phyloP scores from a whole-genome alignment of 2,888 invertebrate species.

The Panzeria rudis region DNA sequence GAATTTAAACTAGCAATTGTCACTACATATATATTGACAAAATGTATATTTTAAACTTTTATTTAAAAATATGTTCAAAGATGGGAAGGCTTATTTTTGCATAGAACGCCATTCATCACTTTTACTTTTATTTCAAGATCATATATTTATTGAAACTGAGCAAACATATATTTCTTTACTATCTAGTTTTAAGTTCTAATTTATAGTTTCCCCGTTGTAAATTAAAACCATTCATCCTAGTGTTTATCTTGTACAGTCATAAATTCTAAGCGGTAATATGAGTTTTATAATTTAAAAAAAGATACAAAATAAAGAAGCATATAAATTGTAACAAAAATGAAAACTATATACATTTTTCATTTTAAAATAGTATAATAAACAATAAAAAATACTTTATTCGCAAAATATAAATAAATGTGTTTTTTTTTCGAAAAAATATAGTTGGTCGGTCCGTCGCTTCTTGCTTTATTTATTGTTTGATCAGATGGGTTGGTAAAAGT shows the following conservation, averaged over 20 bases:
- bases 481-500: background rate
- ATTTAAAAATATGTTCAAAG: background rate
- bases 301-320: background rate
- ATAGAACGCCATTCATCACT: background rate
- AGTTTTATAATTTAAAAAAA: constrained; percentile 54
- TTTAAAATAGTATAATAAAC: constrained; percentile 43
- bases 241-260: constrained; percentile 62
- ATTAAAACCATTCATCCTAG: constrained; percentile 40
- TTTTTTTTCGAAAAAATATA: background rate
- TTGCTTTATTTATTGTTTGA: background rate
- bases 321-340: constrained; percentile 47
- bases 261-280: constrained; percentile 51
- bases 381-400: constrained; percentile 56
- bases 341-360: constrained; percentile 45
- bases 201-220: constrained; percentile 37
- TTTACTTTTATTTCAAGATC: background rate
- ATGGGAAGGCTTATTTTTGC: background rate
- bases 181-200: constrained; percentile 15
- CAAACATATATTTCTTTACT: constrained; percentile 11
- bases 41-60: background rate
- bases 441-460: background rate
- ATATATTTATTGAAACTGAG: constrained; percentile 14
- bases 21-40: background rate
- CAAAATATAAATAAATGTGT: constrained; percentile 33
- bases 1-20: background rate